These are phyloP conservation scores for Loriculus beryllinus DNA, from an alignment of 2,797 vertebrate species.

Conservation along the genomic window DNA sequence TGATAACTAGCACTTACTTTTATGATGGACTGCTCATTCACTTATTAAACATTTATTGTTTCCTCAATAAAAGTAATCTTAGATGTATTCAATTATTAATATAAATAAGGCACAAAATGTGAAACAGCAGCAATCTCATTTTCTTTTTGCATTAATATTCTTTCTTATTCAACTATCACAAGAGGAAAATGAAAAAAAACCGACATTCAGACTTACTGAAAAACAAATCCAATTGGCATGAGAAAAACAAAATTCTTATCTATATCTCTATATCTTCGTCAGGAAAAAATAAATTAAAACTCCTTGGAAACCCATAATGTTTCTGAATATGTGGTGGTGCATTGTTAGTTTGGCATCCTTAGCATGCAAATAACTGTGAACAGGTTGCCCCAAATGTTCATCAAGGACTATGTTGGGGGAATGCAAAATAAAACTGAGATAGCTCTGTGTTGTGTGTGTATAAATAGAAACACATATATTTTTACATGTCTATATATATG, in stretches of 20 bases:
- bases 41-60: conserved; percentile 65
- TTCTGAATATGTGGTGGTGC: not conserved
- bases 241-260: not conserved
- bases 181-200: not conserved
- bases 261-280: not conserved
- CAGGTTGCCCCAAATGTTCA: no score
- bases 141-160: conserved; percentile 39
- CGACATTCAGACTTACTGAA: not conserved
- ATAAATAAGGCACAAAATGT: conserved; percentile 33
- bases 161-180: not conserved
- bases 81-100: conserved; percentile 57
- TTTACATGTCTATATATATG: no score
- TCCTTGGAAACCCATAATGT: not conserved
- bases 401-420: not conserved
- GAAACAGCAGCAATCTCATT: conserved; percentile 37
- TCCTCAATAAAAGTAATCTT: conserved; percentile 57
- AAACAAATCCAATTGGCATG: not conserved
- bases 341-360: not conserved
- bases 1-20: not conserved
- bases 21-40: conserved; percentile 34
- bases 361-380: not conserved
- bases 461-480: not conserved
- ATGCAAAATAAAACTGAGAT: not conserved
- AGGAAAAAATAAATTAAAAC: not conserved
- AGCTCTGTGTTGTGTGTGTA: not conserved